Evolutionary conservation across 2,888 invertebrate species (phyloP), one percentile per base, ranked within the genome.

Genomic region (Amblyteles armatorius): DNA sequence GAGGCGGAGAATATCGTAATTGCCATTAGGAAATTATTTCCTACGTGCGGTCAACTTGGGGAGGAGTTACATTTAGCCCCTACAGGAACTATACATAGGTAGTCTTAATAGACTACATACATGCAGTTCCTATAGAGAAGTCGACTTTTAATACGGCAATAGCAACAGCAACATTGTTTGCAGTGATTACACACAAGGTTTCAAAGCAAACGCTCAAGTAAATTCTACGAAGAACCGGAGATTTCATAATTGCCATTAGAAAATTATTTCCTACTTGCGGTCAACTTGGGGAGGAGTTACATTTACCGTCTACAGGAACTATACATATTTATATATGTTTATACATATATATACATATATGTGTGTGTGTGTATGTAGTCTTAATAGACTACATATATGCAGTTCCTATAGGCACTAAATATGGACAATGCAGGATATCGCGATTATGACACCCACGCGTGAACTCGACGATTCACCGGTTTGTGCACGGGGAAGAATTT

Each of bases 371-470:
- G 3, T 3, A 16, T 16, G 44, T 44, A 44, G 16, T 44, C 16
- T 13, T 44, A 44, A 44, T 44, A 16, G 52, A 63, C 7, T 48
- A 29, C 44, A 40, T 73, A 55, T 67, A 44, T 40, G 72, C 44
- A 65, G 48, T 65, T 40, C 36, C 71, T 16, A 79, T 36, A 50
- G 80, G 77, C 72, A 67, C 67, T 29, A 73, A 22, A 26, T 22
- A 57, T 63, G 33, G 33, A 71, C 19, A 77, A 72, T 50, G 76
- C 83, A 81, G 84, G 84, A 80, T 84, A 72, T 81, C 77, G 40
- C 77, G 77, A 68, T 84, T 81, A 84, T 84, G 11, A 79, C 79
- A 83, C 76, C 83, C 79, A 80, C 83, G 74, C 79, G 55, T 40
- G 26, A 26, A 29, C 69, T 71, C 26, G 16, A 71, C 83, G 63